A percentile compares a stretch with the other conserved stretches of the same genome.
Evolutionary conservation across 2,797 vertebrate genomes (phyloP).

Genomic region (Microctenopoma steveboyesi): DNA sequence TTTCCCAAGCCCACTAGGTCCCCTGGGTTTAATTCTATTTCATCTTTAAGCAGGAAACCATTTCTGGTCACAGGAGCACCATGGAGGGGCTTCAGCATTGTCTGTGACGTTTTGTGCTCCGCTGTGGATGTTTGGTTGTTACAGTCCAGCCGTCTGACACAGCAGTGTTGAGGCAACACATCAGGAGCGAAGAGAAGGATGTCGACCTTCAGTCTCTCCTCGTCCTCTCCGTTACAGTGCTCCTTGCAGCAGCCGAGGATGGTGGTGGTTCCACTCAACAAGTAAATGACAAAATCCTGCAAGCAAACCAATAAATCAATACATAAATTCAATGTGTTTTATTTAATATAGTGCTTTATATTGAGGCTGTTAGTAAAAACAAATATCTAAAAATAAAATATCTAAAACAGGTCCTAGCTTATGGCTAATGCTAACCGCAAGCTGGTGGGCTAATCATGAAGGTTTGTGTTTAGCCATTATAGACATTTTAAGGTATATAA

Average conservation of each 20-base stretch:
- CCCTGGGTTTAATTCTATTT: conserved; percentile 78
- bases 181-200: conserved; percentile 84
- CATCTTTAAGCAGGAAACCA: conserved; percentile 72
- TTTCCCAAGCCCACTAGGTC: conserved; percentile 84
- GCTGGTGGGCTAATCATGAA: too few relatives aligned
- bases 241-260: conserved; percentile 81
- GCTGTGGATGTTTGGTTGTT: conserved; percentile 35
- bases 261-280: conserved; percentile 82
- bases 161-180: conserved; percentile 82
- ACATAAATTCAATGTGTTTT: background rate
- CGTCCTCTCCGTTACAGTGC: conserved; percentile 73
- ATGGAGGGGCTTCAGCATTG: conserved; percentile 79
- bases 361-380: background rate
- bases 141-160: conserved; percentile 75
- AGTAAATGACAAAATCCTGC: conserved; percentile 86
- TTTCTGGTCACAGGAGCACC: conserved; percentile 81
- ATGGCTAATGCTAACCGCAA: too few relatives aligned
- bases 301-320: background rate
- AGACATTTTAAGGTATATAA: too few relatives aligned
- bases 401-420: too few relatives aligned
- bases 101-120: conserved; percentile 63
- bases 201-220: conserved; percentile 82
- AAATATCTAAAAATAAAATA: background rate
- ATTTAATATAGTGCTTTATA: background rate
- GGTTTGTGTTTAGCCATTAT: too few relatives aligned